Percentiles rank a stretch among this genome's conserved stretches.
These are phyloP conservation scores for Oreochromis tanganicae DNA, from an alignment of 2,113 vertebrate genomes.

Conservation along the genomic window DNA sequence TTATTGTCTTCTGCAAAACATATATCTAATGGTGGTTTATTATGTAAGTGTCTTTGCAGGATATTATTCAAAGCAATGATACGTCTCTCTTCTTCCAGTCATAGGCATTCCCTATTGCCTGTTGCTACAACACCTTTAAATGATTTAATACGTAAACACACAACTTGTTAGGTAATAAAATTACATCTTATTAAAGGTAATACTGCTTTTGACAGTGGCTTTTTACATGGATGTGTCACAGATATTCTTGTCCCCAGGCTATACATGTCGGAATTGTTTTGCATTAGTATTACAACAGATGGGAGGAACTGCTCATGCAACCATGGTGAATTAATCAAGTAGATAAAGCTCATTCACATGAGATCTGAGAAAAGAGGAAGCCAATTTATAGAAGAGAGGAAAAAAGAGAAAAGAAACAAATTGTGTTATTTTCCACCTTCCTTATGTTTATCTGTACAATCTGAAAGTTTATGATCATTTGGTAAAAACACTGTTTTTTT, in stretches of 20 bases:
- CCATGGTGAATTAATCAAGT: slow-evolving; percentile 25
- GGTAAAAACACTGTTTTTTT: neutral
- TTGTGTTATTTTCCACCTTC: neutral
- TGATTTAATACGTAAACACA: slow-evolving; percentile 68
- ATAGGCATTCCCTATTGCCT: neutral
- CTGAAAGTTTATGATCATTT: neutral
- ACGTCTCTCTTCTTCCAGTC: neutral
- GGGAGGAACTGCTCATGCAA: neutral
- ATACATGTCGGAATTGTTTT: slow-evolving; percentile 8
- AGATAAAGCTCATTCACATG: slow-evolving; percentile 5
- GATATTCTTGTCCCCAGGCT: neutral
- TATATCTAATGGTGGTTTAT: slow-evolving; percentile 51
- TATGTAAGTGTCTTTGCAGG: slow-evolving; percentile 46
- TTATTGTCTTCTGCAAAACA: slow-evolving; percentile 47
- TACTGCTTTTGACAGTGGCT: slow-evolving; percentile 11
- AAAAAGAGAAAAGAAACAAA: neutral
- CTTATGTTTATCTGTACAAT: neutral
- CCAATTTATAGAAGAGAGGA: neutral
- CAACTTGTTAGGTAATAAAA: slow-evolving; percentile 66
- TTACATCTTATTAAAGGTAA: slow-evolving; percentile 64
- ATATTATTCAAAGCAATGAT: slow-evolving; percentile 31
- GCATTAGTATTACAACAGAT: slow-evolving; percentile 13
- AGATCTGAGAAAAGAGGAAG: neutral
- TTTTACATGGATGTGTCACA: neutral
- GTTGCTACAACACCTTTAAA: slow-evolving; percentile 58